Base-by-base conservation (phyloP, 1,140 invertebrate genomes). In the Drosophila asahinai region DNA sequence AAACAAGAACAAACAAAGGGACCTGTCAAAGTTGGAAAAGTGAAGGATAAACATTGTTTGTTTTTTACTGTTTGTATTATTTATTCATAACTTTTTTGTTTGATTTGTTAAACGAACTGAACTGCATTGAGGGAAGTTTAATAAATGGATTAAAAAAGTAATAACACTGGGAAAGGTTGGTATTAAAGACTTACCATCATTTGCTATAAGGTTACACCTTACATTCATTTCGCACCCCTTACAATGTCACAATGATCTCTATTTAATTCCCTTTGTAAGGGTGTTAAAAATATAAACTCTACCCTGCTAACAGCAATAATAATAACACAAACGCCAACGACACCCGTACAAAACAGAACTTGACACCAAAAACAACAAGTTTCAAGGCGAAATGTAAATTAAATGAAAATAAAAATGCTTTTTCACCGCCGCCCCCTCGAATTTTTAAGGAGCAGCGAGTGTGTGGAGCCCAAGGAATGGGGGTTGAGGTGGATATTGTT, bases 361-460 rank as follows among this genome's bases (percentile, higher is more conserved):
- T 66, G 63, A 61, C 33, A 54, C 22, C 45, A 60, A 63, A 54
- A 64, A 63, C 15, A 76, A 47, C 30, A 65, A 80, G 25, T 70
- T 83, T 80, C 81, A 83, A 80, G 81, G 75, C 40, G 33, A 79
- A 65, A 75, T 83, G 64, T 79, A 83, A 83, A 83, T 60, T 40
- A 77, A 81, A 81, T 83, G 48, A 70, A 79, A 83, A 70, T 67
- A 66, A 59, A 79, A 76, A 59, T 54, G 62, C 12, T 55, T 77
- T 63, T 51, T 2, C 40, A n/a, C 40, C 40, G 19, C 14, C 2
- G 6, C 62, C 2, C 62, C 25, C 25, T 30, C 55, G 38, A 60
- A 61, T 5, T 27, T 12, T 12, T 2, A 57, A 57, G 17, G 17
- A 52, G 33, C n/a, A 7, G 30, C 7, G 5, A 12, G 11, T 11